Evolutionary conservation across 2,888 invertebrate genomes (phyloP), one percentile per base, ranked within the genome.

Genomic region (Gastrophysa polygoni): DNA sequence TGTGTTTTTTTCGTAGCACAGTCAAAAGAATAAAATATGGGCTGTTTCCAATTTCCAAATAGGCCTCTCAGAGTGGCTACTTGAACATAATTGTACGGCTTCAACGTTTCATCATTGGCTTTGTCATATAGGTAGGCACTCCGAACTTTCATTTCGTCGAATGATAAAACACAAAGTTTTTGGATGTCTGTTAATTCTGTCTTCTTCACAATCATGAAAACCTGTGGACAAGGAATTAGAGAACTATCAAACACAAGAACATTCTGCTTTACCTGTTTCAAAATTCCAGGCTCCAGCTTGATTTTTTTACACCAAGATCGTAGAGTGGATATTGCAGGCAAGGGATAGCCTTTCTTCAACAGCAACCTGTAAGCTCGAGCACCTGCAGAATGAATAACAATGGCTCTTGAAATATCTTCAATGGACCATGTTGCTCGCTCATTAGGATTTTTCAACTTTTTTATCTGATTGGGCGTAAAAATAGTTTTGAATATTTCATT

Each of bases 121-220:
- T 63, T 66, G 48, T 69, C 67, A 55, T 70, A 69, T 10, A 48
- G n/a, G 32, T 63, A 69, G 8, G 32, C 46, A 54, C 51, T 64
- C 32, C 50, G 43, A 11, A 68, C 44, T 63, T 70, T 70, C 32
- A 69, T 70, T 59, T 67, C 68, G 46, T 70, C 68, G 52, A 68
- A 68, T n/a, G 63, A 66, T 17, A 69, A 46, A 17, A 67, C 57
- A 43, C 64, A 66, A 17, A 67, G 18, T 63, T 64, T 67, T 20
- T 68, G 59, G n/a, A 59, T 47, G 4, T 46, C 18, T 24, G 56
- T 44, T 28, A 47, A 47, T 18, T 47, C 47, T 47, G 47, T 17
- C 10, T 47, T 47, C 10, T 47, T 17, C 17, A 47, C 17, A 47
- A 47, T 17, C 47, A 47, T 47, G 47, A 47, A 47, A 47, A 16